Evolutionary conservation across 1,140 invertebrate genomes (phyloP).

Genomic region (Bombus impatiens): DNA sequence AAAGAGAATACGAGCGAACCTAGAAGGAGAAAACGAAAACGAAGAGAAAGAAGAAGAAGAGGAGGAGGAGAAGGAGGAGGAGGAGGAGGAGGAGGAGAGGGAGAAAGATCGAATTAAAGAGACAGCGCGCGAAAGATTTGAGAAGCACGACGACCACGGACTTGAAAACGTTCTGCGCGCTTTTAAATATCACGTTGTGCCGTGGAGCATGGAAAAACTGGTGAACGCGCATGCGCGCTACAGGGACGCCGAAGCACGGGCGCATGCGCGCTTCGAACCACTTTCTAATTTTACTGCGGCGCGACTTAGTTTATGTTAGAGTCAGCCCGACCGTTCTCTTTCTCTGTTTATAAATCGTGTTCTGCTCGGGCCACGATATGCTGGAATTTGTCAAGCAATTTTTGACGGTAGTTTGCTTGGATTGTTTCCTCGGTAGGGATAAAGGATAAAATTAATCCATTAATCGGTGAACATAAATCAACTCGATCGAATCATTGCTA

Average conservation of each 20-base stretch:
- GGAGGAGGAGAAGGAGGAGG: neutral
- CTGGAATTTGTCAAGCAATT: conserved; percentile 49
- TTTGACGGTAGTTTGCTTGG: neutral
- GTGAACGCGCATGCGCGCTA: conserved; percentile 12
- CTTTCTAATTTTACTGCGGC: conserved; percentile 67
- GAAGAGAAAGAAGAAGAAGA: neutral
- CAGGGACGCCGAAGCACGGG: neutral
- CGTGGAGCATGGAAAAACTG: conserved; percentile 18
- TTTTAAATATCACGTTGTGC: conserved; percentile 57
- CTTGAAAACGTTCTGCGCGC: conserved; percentile 40
- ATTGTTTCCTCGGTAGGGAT: neutral
- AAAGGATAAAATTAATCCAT: neutral
- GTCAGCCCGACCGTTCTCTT: conserved; percentile 18
- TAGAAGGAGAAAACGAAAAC: conserved; percentile 13
- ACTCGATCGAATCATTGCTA: neutral
- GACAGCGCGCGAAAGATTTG: conserved; percentile 58
- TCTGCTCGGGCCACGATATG: neutral
- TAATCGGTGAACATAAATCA: neutral
- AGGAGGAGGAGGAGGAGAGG: neutral
- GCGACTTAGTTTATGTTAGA: conserved; percentile 38
- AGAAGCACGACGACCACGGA: conserved; percentile 41
- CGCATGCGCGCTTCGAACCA: conserved; percentile 41
- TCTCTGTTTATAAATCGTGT: conserved; percentile 57
- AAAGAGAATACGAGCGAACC: neutral
- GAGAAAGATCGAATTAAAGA: conserved; percentile 69